phyloP scores from a whole-genome alignment of 2,888 invertebrate genomes.

The Eupithecia subfuscata region DNA sequence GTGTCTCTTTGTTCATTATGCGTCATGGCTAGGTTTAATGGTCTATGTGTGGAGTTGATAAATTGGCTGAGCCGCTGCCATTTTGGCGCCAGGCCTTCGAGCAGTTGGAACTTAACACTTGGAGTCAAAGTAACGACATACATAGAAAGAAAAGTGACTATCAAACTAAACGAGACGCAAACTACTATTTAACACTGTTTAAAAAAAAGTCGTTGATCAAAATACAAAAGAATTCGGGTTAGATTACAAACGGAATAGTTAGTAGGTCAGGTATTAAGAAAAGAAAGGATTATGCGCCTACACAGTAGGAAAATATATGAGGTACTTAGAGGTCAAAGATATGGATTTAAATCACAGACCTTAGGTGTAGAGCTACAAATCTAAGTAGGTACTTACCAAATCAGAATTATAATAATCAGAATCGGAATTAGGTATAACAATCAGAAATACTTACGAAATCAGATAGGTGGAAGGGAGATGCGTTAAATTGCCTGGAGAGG shows the following conservation, averaged over 20 bases:
- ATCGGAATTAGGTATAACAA: no score
- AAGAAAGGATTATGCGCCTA: background rate
- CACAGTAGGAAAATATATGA: background rate
- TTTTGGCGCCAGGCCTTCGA: background rate
- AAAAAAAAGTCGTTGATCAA: background rate
- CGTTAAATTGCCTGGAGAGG: background rate
- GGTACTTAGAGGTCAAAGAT: background rate
- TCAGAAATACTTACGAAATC: no score
- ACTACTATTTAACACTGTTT: no score
- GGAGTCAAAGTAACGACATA: no score
- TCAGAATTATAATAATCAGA: no score
- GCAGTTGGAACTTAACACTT: no score
- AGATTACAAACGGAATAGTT: conserved; percentile 1
- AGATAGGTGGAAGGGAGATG: background rate
- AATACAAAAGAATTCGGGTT: background rate
- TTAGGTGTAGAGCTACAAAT: background rate
- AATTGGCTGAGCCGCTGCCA: background rate
- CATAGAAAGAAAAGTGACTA: no score
- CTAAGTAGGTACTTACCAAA: background rate
- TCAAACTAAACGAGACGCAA: background rate
- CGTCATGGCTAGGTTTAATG: background rate
- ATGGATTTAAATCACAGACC: background rate
- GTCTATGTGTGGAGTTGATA: background rate
- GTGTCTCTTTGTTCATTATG: conserved; percentile 16
- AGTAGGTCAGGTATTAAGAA: background rate